Conservation (phyloP, 2,888 invertebrate genomes). For the Thumatha senex region DNA sequence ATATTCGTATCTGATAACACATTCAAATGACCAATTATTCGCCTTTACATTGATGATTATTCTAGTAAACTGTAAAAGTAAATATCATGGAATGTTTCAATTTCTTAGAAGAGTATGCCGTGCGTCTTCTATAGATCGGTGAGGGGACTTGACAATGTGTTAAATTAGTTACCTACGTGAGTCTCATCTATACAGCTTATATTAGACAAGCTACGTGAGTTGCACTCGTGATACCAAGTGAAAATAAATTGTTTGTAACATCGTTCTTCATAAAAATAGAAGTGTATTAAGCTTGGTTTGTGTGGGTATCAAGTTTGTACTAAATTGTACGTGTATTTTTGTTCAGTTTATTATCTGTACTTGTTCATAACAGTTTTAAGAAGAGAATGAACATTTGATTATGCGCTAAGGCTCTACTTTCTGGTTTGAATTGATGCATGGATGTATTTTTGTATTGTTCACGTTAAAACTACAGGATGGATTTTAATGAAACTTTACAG, state of each 20-base stretch:
- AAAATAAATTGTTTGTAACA: conserved; percentile 30
- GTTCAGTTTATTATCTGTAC: background rate
- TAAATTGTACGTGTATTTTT: background rate
- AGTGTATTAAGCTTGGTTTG: conserved; percentile 5
- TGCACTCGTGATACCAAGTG: conserved; percentile 31
- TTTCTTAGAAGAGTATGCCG: conserved; percentile 53
- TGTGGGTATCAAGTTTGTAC: background rate
- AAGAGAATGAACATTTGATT: too few species aligned
- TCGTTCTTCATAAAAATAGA: conserved; percentile 17
- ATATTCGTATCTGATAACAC: background rate
- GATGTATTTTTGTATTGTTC: too few species aligned
- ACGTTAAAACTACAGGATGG: too few species aligned
- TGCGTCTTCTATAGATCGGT: conserved; percentile 8
- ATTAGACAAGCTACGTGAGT: conserved; percentile 41
- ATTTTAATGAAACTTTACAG: too few species aligned
- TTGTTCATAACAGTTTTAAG: too few species aligned
- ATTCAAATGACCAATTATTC: conserved; percentile 3
- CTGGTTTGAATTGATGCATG: too few species aligned
- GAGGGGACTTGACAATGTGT: conserved; percentile 57
- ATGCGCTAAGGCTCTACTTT: too few species aligned
- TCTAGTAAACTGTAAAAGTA: background rate
- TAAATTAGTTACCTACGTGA: conserved; percentile 69
- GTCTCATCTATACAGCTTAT: conserved; percentile 55
- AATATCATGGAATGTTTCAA: conserved; percentile 43
- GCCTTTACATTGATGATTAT: background rate